These are phyloP conservation scores for Gadus macrocephalus DNA, from an alignment of 2,113 vertebrate genomes.

Conservation along the genomic window DNA sequence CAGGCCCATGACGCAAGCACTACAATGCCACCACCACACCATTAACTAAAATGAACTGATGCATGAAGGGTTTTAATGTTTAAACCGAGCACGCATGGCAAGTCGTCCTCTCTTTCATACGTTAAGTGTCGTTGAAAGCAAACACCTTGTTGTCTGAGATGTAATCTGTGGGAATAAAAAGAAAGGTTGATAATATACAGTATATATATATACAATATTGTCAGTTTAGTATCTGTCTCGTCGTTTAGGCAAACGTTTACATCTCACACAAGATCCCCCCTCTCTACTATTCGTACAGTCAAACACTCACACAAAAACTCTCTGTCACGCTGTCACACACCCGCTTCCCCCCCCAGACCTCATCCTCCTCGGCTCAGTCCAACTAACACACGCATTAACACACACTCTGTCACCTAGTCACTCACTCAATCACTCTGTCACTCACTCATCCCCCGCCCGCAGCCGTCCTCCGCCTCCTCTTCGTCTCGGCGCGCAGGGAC, in stretches of 20 bases:
- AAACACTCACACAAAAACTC: not conserved
- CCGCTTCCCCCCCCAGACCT: too few relatives aligned
- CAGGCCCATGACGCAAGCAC: not conserved
- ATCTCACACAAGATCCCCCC: too few relatives aligned
- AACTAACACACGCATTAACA: conserved; percentile 1
- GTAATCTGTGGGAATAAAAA: too few relatives aligned
- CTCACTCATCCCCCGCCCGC: not conserved
- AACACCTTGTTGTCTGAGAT: too few relatives aligned
- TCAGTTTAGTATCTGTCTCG: too few relatives aligned
- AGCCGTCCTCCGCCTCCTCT: not conserved
- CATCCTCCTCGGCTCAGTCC: not conserved
- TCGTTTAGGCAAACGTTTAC: too few relatives aligned
- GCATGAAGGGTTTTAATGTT: not conserved
- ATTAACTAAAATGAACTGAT: not conserved
- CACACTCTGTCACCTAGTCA: not conserved
- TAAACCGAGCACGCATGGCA: too few relatives aligned
- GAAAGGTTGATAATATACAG: too few relatives aligned
- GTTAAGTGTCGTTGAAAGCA: too few relatives aligned
- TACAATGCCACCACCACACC: not conserved
- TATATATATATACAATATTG: too few relatives aligned
- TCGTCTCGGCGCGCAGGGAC: not conserved
- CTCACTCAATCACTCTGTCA: not conserved
- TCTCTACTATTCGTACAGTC: not conserved
- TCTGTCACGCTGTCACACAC: too few relatives aligned
- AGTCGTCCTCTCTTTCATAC: too few relatives aligned